Evolutionary conservation across 53 echinoderm and acorn worm genomes (phyloP), one percentile per base, ranked within the genome.

Genomic region (Paracentrotus lividus): DNA sequence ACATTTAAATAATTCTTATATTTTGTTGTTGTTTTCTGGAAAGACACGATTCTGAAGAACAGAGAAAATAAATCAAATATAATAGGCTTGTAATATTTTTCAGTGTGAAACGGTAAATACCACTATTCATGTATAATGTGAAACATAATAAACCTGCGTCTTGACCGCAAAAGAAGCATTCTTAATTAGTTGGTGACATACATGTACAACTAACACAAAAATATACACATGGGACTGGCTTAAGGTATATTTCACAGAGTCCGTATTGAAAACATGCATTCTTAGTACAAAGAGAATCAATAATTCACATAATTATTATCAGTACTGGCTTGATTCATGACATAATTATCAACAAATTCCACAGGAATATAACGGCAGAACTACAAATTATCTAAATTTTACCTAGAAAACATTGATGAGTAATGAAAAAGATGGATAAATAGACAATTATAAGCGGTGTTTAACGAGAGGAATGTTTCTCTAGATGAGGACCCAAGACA

Each of bases 261-360:
- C 43, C 5, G 42, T 81, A n/a, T 7, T n/a, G 8, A 14, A 10
- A 56, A 55, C 55, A 86, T 36, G 85, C 85, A 47, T 56, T 56
- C 56, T 56, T 86, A 86, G 86, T 86, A 86, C 86, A 86, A 32
- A 16, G 36, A 2, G 21, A 56, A 44, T 77, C 40, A 45, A 55
- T 24, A 18, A 24, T 56, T 54, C 34, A 86, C 20, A 86, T 44
- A 81, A 81, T 44, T 81, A 81, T 81, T 81, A 81, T 81, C 81
- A 86, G 86, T 86, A 86, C 86, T 86, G 86, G 56, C 10, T 36
- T 86, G 56, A 56, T 29, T 86, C 81, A 81, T 45, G 81, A 81
- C 81, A 81, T 1, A 81, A 81, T 38, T 72, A 13, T 40, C 5
- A 72, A 38, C 13, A 69, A 38, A 9, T 72, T 72, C 40, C 36